phyloP scores from a whole-genome alignment of 2,888 invertebrate species.

The Hirtodrosophila duncani region DNA sequence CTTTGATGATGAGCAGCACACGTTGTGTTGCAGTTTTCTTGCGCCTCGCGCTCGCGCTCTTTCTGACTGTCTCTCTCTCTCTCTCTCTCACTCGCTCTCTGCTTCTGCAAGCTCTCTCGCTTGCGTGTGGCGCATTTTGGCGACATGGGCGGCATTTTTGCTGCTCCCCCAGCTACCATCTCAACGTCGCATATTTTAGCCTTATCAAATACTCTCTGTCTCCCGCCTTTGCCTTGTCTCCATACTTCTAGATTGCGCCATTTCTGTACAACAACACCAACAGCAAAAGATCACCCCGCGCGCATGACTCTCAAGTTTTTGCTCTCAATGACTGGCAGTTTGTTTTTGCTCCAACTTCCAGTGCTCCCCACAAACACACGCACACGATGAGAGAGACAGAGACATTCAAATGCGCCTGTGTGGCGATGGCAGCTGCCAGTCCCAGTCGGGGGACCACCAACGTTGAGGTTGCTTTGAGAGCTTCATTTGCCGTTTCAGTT shows the following conservation, averaged over 20 bases:
- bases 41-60: not conserved
- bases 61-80: conserved; percentile 7
- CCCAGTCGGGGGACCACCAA: conserved; percentile 75
- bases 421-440: conserved; percentile 63
- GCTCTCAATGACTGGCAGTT: conserved; percentile 71
- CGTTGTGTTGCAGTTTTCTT: conserved; percentile 23
- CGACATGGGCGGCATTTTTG: conserved; percentile 72
- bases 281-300: not conserved
- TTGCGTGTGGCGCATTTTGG: conserved; percentile 69
- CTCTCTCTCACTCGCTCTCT: conserved; percentile 8
- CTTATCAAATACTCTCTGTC: conserved; percentile 50
- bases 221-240: conserved; percentile 25
- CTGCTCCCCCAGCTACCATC: conserved; percentile 45
- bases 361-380: conserved; percentile 43
- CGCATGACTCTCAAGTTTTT: conserved; percentile 54
- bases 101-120: conserved; percentile 18
- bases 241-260: conserved; percentile 67
- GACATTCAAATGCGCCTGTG: conserved; percentile 53
- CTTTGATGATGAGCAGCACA: conserved; percentile 48
- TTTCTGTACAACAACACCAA: conserved; percentile 35
- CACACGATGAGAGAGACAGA: not conserved
- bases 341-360: conserved; percentile 57
- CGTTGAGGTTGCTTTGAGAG: conserved; percentile 59
- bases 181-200: conserved; percentile 59
- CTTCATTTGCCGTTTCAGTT: conserved; percentile 70